Percentiles rank a stretch among this genome's conserved stretches.
phyloP scores from a whole-genome alignment of 2,113 vertebrate genomes.

The Anthoscopus minutus region DNA sequence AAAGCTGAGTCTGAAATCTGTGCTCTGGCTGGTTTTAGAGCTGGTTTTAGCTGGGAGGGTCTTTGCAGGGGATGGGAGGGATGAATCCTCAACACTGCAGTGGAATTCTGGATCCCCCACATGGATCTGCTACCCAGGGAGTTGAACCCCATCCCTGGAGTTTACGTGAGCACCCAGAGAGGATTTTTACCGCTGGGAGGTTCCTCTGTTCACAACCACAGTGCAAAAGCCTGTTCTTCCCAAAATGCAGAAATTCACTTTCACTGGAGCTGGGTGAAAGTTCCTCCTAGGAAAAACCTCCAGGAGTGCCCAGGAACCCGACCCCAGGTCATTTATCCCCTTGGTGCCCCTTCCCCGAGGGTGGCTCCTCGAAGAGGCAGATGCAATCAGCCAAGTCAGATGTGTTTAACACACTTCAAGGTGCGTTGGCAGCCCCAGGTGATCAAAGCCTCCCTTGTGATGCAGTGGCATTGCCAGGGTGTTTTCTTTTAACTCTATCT shows the following conservation, averaged over 20 bases:
- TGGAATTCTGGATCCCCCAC: neutral
- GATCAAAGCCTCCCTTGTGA: conserved; percentile 41
- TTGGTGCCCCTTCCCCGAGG: neutral
- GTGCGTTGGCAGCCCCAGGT: neutral
- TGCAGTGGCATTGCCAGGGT: neutral
- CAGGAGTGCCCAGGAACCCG: neutral
- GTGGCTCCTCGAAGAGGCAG: neutral
- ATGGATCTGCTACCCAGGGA: neutral
- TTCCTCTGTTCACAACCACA: neutral
- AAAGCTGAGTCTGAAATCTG: neutral
- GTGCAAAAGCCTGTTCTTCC: neutral
- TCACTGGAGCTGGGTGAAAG: neutral
- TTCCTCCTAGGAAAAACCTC: neutral
- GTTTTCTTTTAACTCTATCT: conserved; percentile 39
- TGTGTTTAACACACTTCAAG: neutral
- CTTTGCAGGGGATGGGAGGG: neutral
- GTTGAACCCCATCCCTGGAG: neutral
- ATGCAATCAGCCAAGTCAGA: neutral
- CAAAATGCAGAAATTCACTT: neutral
- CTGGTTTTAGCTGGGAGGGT: neutral
- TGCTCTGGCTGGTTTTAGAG: neutral
- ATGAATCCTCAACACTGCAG: neutral
- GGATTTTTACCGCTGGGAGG: neutral
- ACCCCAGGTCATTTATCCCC: neutral
- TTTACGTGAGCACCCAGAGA: neutral